A percentile compares a stretch with the other conserved stretches of the same genome.
phyloP scores from a whole-genome alignment of 2,888 invertebrate genomes.

The Drosophila heteroneura region DNA sequence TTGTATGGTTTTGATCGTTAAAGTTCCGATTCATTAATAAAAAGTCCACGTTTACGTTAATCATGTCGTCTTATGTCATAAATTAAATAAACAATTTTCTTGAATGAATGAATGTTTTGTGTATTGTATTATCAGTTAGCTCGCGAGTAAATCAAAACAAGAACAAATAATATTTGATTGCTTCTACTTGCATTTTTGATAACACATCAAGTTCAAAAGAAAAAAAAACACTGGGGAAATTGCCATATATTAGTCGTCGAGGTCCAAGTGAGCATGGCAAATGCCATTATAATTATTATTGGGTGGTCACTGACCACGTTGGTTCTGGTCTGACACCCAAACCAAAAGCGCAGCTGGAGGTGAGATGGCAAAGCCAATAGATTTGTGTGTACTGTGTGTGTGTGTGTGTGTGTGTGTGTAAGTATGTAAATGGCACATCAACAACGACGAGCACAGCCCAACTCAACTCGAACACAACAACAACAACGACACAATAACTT shows the following conservation, averaged over 20 bases:
- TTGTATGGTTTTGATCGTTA: neutral
- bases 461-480: slow-evolving; percentile 18
- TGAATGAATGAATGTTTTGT: neutral
- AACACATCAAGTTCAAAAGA: neutral
- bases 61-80: neutral
- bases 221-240: neutral
- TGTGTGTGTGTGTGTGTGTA: neutral
- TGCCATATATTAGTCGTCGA: neutral
- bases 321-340: neutral
- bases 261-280: neutral
- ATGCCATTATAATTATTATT: neutral
- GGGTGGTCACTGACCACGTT: slow-evolving; percentile 24
- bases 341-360: slow-evolving; percentile 8
- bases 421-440: slow-evolving; percentile 48
- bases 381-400: slow-evolving; percentile 4
- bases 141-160: neutral
- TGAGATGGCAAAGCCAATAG: slow-evolving; percentile 27
- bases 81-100: neutral
- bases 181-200: neutral
- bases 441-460: slow-evolving; percentile 26
- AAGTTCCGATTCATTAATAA: neutral
- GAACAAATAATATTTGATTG: neutral
- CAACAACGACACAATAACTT: slow-evolving; percentile 72
- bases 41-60: neutral
- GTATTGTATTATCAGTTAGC: neutral